These are phyloP conservation scores for Automeris io DNA, from an alignment of 2,888 invertebrate genomes.

Conservation along the genomic window DNA sequence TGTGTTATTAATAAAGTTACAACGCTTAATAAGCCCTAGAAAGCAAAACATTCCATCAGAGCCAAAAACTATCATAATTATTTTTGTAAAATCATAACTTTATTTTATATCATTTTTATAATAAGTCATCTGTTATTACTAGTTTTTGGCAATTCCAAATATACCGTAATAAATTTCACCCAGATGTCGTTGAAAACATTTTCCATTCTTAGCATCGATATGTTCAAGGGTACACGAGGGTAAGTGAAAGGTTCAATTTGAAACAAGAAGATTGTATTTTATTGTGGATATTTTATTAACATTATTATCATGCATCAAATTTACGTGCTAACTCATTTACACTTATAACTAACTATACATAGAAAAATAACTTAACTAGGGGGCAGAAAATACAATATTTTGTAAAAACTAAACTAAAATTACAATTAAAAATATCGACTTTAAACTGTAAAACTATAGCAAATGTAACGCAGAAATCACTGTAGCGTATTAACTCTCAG, in stretches of 20 bases:
- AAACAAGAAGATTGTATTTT: constrained; percentile 61
- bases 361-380: constrained; percentile 76
- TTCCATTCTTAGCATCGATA: too few relatives aligned
- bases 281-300: constrained; percentile 77
- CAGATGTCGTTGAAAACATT: too few relatives aligned
- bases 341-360: constrained; percentile 77
- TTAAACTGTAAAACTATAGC: constrained; percentile 67
- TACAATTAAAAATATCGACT: constrained; percentile 66
- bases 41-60: too few relatives aligned
- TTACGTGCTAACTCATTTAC: constrained; percentile 76
- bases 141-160: too few relatives aligned
- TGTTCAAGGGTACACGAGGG: too few relatives aligned
- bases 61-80: too few relatives aligned
- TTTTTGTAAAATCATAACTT: too few relatives aligned
- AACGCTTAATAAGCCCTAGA: too few relatives aligned
- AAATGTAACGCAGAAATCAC: constrained; percentile 59
- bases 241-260: constrained; percentile 17
- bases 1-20: not conserved
- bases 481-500: constrained; percentile 65
- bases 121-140: too few relatives aligned
- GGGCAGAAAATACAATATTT: constrained; percentile 73
- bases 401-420: constrained; percentile 67
- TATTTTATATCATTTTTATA: too few relatives aligned
- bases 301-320: constrained; percentile 77
- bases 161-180: too few relatives aligned